These are phyloP conservation scores for Wasmannia auropunctata DNA, from an alignment of 1,140 invertebrate genomes.

Conservation along the genomic window DNA sequence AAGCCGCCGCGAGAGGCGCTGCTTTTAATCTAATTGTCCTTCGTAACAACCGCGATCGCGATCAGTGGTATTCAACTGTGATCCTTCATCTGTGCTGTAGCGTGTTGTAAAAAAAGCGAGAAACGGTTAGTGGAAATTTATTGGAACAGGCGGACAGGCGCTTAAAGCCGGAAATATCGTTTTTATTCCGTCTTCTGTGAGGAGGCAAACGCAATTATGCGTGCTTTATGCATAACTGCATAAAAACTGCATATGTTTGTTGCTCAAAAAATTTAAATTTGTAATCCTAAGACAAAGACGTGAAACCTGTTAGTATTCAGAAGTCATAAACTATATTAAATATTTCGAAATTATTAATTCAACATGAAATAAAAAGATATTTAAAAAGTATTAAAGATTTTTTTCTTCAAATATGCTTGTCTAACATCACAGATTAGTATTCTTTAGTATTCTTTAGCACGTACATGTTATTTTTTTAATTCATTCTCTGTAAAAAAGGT, in stretches of 20 bases:
- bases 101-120: not conserved
- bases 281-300: not conserved
- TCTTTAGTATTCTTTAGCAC: not conserved
- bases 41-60: slow-evolving; percentile 79
- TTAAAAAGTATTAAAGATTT: not conserved
- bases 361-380: not conserved
- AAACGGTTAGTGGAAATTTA: not conserved
- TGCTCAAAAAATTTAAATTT: not conserved
- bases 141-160: not conserved
- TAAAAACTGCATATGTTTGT: too few relatives aligned
- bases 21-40: slow-evolving; percentile 86
- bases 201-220: not conserved
- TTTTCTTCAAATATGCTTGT: not conserved
- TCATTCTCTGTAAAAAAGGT: not conserved
- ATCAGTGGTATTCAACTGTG: slow-evolving; percentile 78
- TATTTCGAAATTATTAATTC: not conserved
- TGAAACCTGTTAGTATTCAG: not conserved
- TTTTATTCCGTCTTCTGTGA: not conserved
- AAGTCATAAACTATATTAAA: not conserved
- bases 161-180: not conserved
- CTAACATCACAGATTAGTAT: not conserved
- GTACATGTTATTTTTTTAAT: not conserved
- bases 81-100: slow-evolving; percentile 60
- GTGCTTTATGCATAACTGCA: not conserved
- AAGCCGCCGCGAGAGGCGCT: slow-evolving; percentile 85